phyloP scores from a whole-genome alignment of 2,888 invertebrate species.

The Tholera decimalis region DNA sequence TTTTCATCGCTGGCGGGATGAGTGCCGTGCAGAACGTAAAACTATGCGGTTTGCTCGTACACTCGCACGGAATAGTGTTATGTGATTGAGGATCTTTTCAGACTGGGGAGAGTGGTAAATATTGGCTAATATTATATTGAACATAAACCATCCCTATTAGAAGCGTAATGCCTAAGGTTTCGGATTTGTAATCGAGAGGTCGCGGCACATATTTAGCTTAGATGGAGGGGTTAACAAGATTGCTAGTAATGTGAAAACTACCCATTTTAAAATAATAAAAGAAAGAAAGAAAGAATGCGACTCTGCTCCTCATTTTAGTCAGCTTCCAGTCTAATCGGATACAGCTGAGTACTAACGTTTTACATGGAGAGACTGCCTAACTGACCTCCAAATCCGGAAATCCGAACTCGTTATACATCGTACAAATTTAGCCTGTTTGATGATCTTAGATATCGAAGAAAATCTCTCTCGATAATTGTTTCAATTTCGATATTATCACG shows the following conservation, averaged over 20 bases:
- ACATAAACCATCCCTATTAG: neutral
- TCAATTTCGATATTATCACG: slow-evolving; percentile 26
- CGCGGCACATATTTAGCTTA: too few relatives aligned
- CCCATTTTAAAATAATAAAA: too few relatives aligned
- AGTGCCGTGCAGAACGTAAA: slow-evolving; percentile 6
- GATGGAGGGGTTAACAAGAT: too few relatives aligned
- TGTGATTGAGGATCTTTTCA: neutral
- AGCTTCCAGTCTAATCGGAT: too few relatives aligned
- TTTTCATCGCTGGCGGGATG: slow-evolving; percentile 12
- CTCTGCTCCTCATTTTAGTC: too few relatives aligned
- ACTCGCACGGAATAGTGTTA: slow-evolving; percentile 10
- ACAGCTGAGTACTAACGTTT: too few relatives aligned
- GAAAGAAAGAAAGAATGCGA: too few relatives aligned
- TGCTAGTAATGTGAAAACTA: too few relatives aligned
- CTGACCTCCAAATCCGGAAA: too few relatives aligned
- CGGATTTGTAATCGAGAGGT: too few relatives aligned
- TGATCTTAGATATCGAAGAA: neutral
- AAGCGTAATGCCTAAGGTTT: too few relatives aligned
- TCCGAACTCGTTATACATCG: neutral
- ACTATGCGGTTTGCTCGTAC: slow-evolving; percentile 29
- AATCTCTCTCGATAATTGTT: slow-evolving; percentile 13
- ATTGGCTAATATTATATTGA: neutral
- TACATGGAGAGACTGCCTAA: too few relatives aligned
- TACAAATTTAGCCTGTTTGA: neutral
- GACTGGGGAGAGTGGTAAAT: neutral